Percentiles rank a stretch among this genome's conserved stretches.
Evolutionary conservation across 2,797 vertebrate genomes (phyloP).

Genomic region (Eulemur mongoz): DNA sequence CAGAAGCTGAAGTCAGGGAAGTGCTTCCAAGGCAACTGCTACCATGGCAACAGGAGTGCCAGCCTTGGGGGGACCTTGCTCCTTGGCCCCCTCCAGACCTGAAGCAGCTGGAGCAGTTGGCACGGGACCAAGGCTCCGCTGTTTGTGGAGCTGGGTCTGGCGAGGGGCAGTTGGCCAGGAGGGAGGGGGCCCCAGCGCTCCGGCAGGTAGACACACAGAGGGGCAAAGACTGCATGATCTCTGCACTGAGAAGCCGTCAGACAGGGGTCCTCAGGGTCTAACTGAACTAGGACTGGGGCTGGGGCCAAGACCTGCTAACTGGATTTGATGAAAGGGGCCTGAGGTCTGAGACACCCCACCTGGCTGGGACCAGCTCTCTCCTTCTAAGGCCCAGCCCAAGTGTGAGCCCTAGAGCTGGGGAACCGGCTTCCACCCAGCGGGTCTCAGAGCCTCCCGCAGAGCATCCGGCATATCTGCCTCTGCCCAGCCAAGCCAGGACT

Average conservation of each 20-base stretch:
- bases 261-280: neutral
- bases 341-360: neutral
- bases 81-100: slow-evolving; percentile 31
- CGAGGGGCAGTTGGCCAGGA: neutral
- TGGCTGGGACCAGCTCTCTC: neutral
- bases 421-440: neutral
- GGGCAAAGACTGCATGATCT: neutral
- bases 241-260: neutral
- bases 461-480: neutral
- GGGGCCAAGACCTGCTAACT: neutral
- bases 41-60: slow-evolving; percentile 71
- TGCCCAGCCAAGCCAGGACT: neutral
- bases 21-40: slow-evolving; percentile 78
- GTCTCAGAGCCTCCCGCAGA: neutral
- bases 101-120: slow-evolving; percentile 39
- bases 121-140: neutral
- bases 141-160: neutral
- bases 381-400: neutral
- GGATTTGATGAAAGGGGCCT: neutral
- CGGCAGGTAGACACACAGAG: neutral
- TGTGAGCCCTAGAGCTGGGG: neutral
- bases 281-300: neutral
- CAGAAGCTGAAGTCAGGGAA: slow-evolving; percentile 63
- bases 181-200: neutral
- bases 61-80: slow-evolving; percentile 56